Percentiles rank a stretch among this genome's conserved stretches.
Evolutionary conservation across 2,888 invertebrate species (phyloP).

Genomic region (Phaonia tiefii): DNA sequence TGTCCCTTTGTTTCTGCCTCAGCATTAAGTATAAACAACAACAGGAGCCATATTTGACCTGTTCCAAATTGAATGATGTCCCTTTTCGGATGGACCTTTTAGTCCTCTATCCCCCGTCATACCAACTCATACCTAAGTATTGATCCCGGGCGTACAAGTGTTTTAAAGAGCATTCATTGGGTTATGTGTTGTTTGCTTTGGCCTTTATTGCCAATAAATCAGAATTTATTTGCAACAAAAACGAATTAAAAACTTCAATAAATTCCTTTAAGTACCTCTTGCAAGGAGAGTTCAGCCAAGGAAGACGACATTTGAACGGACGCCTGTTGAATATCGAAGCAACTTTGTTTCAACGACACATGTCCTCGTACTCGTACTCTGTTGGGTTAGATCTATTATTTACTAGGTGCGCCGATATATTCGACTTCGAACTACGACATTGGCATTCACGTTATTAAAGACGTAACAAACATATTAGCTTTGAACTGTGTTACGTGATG

Average conservation of each 20-base stretch:
- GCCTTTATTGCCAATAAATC: slow-evolving; percentile 80
- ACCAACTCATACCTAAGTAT: background rate
- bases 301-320: slow-evolving; percentile 65
- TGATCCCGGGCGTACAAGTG: slow-evolving; percentile 29
- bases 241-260: slow-evolving; percentile 81
- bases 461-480: slow-evolving; percentile 75
- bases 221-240: slow-evolving; percentile 81
- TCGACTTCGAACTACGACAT: background rate
- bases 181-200: slow-evolving; percentile 58
- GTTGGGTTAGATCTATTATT: slow-evolving; percentile 34
- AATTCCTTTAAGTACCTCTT: slow-evolving; percentile 78
- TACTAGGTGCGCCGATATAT: background rate
- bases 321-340: slow-evolving; percentile 74
- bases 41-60: slow-evolving; percentile 58
- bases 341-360: background rate
- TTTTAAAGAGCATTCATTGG: slow-evolving; percentile 47
- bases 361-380: no score
- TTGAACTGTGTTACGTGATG: slow-evolving; percentile 79
- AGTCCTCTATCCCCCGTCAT: background rate
- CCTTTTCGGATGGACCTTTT: slow-evolving; percentile 42
- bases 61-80: slow-evolving; percentile 56
- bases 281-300: slow-evolving; percentile 51
- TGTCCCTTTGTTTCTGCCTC: slow-evolving; percentile 40
- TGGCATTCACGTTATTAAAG: slow-evolving; percentile 22
- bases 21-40: slow-evolving; percentile 48